Evolutionary conservation across 2,888 invertebrate genomes (phyloP).

Genomic region (Drosophila peninsularis): DNA sequence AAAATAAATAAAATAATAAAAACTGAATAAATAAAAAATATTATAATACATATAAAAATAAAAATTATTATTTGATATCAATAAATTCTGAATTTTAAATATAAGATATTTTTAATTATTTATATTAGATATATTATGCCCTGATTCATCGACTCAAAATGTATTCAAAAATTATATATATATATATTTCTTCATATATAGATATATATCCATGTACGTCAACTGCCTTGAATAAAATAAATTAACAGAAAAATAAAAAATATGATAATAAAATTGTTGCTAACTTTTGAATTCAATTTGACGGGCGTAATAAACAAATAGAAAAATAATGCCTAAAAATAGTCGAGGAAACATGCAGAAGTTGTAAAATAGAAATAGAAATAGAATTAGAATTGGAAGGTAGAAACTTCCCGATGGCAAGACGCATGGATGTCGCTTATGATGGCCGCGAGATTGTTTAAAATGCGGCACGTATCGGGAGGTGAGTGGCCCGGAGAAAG

Average conservation of each 20-base stretch:
- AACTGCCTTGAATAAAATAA: neutral
- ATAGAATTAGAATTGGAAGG: conserved; percentile 43
- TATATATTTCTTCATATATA: neutral
- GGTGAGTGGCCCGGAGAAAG: conserved; percentile 61
- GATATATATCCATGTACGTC: conserved; percentile 4
- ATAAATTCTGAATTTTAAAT: too few relatives aligned
- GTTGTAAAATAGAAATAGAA: conserved; percentile 28
- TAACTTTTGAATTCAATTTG: conserved; percentile 7
- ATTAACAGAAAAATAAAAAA: conserved; percentile 7
- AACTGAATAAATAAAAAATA: too few relatives aligned
- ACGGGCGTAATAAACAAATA: conserved; percentile 5
- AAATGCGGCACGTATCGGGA: conserved; percentile 73
- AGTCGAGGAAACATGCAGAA: conserved; percentile 27
- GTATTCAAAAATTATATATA: neutral
- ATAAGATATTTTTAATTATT: too few relatives aligned
- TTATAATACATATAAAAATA: too few relatives aligned
- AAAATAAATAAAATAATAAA: too few relatives aligned
- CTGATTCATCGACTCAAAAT: neutral
- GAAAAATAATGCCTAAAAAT: conserved; percentile 47
- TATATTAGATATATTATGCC: neutral
- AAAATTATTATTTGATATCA: too few relatives aligned
- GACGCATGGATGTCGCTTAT: conserved; percentile 43
- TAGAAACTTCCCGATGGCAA: conserved; percentile 43
- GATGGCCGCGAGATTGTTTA: conserved; percentile 58
- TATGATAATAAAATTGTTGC: neutral